Evolutionary conservation across 2,113 vertebrate genomes (phyloP).

Genomic region (Cottus gobio): DNA sequence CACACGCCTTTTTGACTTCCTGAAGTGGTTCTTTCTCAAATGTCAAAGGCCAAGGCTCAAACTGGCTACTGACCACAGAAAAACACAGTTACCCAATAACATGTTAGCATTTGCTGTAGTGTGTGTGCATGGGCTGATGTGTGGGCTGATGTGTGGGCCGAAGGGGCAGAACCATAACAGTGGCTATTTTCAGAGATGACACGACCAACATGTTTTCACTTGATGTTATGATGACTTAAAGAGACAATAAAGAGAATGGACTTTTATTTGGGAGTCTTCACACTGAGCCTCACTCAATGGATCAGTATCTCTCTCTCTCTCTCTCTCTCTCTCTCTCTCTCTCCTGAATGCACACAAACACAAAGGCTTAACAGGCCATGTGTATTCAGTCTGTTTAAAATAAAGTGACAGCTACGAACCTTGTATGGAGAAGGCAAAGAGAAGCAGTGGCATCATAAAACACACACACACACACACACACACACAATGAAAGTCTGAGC

Average conservation of each 20-base stretch:
- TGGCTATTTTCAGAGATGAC: slow-evolving; percentile 22
- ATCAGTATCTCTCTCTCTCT: background rate
- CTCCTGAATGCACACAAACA: background rate
- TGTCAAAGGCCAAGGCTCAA: slow-evolving; percentile 66
- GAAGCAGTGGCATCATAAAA: slow-evolving; percentile 17
- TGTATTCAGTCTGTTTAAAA: slow-evolving; percentile 72
- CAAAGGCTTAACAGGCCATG: slow-evolving; percentile 29
- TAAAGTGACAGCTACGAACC: slow-evolving; percentile 63
- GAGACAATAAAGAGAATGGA: background rate
- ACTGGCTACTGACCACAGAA: slow-evolving; percentile 46
- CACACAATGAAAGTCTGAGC: slow-evolving; percentile 15
- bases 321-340: background rate
- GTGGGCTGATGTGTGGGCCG: slow-evolving; percentile 2
- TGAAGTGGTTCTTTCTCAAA: slow-evolving; percentile 62
- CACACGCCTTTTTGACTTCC: slow-evolving; percentile 51
- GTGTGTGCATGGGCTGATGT: background rate
- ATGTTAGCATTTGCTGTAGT: slow-evolving; percentile 12
- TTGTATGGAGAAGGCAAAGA: slow-evolving; percentile 67
- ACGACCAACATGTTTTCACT: slow-evolving; percentile 23
- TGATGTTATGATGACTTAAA: background rate
- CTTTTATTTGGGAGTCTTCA: background rate
- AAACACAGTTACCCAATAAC: slow-evolving; percentile 42
- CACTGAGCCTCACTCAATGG: background rate
- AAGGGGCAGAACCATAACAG: slow-evolving; percentile 9
- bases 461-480: slow-evolving; percentile 3